phyloP scores from a whole-genome alignment of 2,797 vertebrate species.

The Nyctibius grandis region DNA sequence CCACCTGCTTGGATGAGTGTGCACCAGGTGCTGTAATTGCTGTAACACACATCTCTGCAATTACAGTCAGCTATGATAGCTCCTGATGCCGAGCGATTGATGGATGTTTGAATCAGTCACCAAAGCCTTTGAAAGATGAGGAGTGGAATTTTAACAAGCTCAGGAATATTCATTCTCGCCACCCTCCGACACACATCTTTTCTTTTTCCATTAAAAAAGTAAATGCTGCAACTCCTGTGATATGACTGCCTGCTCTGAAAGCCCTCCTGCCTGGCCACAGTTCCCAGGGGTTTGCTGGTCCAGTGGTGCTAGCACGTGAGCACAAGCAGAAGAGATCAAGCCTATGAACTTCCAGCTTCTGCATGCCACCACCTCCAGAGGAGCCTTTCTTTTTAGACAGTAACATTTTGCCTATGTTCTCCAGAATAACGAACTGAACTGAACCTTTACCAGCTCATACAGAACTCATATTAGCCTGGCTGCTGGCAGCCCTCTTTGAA shows the following conservation, averaged over 20 bases:
- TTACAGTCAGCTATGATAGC: background rate
- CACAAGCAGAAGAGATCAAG: background rate
- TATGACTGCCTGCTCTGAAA: background rate
- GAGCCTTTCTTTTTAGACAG: background rate
- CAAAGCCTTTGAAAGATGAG: background rate
- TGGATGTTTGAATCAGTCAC: background rate
- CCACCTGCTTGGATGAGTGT: background rate
- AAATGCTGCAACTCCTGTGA: background rate
- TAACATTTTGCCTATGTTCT: background rate
- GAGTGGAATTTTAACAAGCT: background rate
- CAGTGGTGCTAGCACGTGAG: fast-evolving
- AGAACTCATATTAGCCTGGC: background rate
- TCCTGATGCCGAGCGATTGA: background rate
- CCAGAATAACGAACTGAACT: background rate
- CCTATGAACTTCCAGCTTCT: background rate
- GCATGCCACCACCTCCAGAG: background rate
- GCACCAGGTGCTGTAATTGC: background rate
- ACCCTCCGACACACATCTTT: background rate
- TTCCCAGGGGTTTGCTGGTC: background rate
- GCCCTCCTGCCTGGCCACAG: background rate
- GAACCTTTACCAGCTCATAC: background rate
- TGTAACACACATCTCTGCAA: background rate
- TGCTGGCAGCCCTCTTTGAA: background rate
- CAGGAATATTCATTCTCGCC: background rate
- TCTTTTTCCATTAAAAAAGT: background rate